Evolutionary conservation across 2,113 vertebrate genomes (phyloP), one percentile per base, ranked within the genome.

Genomic region (Eptesicus fuscus): DNA sequence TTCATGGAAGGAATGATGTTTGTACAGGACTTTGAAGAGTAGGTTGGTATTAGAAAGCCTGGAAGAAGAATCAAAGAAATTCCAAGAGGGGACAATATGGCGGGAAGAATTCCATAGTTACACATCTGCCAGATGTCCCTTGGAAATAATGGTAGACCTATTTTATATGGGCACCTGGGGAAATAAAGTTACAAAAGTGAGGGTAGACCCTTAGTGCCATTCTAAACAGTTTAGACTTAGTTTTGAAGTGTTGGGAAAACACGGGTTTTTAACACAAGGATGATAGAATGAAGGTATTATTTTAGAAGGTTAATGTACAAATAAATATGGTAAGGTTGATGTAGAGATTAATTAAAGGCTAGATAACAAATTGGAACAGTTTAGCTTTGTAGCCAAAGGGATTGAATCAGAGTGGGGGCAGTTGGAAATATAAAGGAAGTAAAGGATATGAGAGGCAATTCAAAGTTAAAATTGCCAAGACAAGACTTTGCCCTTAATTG

Each of bases 281-380:
- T 51, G 51, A 12, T 9, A 22, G 18, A 51, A n/a, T 44, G 53
- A 65, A 86, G 88, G 20, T 37, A 44, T 6, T 53, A 40, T 51
- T 88, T 88, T 88, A 70, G n/a, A 95, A 83, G 63, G 49, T 71
- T 73, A 65, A 49, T 22, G 86, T 90, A 70, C 32, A 79, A 92
- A 63, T 73, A 90, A 84, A 28, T 4, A 61, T 30, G 56, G 25
- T 76, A 25, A 65, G 30, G 13, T 40, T 78, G 35, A 53, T 65
- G 53, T 12, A 12, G 53, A 70, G 17, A 84, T 23, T 76, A 94
- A 76, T 61, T 63, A 53, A 25, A 83, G 20, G 20, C 40, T 53
- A 35, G 67, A 20, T 70, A 77, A 76, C 22, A 90, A 87, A 51
- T 18, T 20, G 35, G 11, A 23, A 1, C 16, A n/a, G 18, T 79